phyloP scores from a whole-genome alignment of 2,888 invertebrate genomes.

The Malthinus flaveolus region DNA sequence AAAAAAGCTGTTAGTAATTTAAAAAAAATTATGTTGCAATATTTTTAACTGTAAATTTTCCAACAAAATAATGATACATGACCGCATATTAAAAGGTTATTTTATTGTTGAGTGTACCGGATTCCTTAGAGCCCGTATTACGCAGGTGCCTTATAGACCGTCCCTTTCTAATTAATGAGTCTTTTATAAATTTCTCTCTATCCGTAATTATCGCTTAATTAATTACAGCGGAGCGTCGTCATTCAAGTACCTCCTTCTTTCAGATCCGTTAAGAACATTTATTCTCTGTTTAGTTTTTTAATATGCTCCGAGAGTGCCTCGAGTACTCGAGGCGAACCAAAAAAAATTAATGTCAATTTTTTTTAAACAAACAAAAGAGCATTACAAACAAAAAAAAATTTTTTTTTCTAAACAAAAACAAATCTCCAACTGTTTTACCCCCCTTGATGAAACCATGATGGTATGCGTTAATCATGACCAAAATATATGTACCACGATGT shows the following conservation, averaged over 20 bases:
- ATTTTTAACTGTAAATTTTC: conserved; percentile 1
- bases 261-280: conserved; percentile 2
- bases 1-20: too few relatives aligned
- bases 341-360: conserved; percentile 10
- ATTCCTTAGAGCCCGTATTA: conserved; percentile 33
- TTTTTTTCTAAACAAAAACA: conserved; percentile 27
- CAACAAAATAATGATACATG: not conserved
- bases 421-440: conserved; percentile 34
- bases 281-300: not conserved
- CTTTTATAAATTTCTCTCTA: conserved; percentile 34
- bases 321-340: conserved; percentile 9
- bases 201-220: conserved; percentile 43
- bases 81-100: conserved; percentile 13
- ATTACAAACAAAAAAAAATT: conserved; percentile 9
- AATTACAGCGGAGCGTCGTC: conserved; percentile 40
- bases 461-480: conserved; percentile 37
- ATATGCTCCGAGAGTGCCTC: not conserved
- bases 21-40: not conserved
- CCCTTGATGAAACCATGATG: conserved; percentile 32
- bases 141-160: conserved; percentile 35
- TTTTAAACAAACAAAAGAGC: conserved; percentile 15
- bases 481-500: conserved; percentile 22
- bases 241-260: conserved; percentile 19
- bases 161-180: conserved; percentile 35
- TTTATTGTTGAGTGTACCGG: conserved; percentile 25